Evolutionary conservation across 2,888 invertebrate species (phyloP).

Genomic region (Ctena decussata): DNA sequence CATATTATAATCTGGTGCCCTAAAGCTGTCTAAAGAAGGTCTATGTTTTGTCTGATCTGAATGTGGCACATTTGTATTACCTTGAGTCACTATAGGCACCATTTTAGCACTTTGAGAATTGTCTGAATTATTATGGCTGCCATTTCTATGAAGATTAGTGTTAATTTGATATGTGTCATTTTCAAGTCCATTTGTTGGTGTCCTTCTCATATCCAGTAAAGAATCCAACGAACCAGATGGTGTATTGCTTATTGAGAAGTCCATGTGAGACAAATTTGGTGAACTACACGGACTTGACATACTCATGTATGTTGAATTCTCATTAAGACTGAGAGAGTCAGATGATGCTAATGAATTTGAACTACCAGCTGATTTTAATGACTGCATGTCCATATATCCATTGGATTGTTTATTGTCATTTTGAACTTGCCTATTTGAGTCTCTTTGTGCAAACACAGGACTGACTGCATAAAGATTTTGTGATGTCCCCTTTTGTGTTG

Average conservation of each 20-base stretch:
- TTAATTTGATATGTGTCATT: constrained; percentile 64
- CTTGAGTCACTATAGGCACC: constrained; percentile 11
- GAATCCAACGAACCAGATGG: constrained; percentile 73
- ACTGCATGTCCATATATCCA: constrained; percentile 72
- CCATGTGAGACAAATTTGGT: constrained; percentile 74
- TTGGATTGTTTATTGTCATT: constrained; percentile 23
- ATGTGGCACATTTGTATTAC: not conserved
- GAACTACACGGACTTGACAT: constrained; percentile 78
- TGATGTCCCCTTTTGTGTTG: constrained; percentile 10
- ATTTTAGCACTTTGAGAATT: not conserved
- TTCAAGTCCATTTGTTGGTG: constrained; percentile 62
- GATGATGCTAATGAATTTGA: constrained; percentile 66
- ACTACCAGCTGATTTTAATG: constrained; percentile 63
- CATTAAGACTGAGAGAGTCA: constrained; percentile 66
- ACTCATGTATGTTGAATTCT: constrained; percentile 75
- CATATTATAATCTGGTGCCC: not conserved
- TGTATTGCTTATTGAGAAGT: constrained; percentile 68
- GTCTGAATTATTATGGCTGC: constrained; percentile 21
- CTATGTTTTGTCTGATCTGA: not conserved
- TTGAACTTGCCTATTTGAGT: constrained; percentile 39
- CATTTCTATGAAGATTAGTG: constrained; percentile 49
- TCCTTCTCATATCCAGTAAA: constrained; percentile 57
- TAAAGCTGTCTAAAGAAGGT: constrained; percentile 21
- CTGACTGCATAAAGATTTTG: constrained; percentile 66
- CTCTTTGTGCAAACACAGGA: constrained; percentile 60